Conservation (phyloP, 2,888 invertebrate genomes). For the Plusia festucae region DNA sequence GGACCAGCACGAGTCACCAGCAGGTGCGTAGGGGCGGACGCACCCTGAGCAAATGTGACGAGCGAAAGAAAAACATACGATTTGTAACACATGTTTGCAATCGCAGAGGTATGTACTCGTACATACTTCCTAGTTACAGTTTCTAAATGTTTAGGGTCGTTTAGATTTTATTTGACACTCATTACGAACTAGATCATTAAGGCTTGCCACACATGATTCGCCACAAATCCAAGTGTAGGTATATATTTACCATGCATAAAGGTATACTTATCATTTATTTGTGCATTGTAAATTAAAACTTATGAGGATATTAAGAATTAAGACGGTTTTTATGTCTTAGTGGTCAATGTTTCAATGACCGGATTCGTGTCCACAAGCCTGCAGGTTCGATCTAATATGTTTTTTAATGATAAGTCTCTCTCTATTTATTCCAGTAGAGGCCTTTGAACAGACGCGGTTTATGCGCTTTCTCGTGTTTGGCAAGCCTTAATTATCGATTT, state of each 20-base stretch:
- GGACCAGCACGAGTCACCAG: conserved; percentile 68
- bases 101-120: background rate
- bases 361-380: too few species aligned
- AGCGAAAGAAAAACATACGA: conserved; percentile 13
- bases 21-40: conserved; percentile 66
- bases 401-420: too few species aligned
- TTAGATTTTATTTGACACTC: background rate
- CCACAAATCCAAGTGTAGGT: background rate
- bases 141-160: conserved; percentile 1
- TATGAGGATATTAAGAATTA: too few species aligned
- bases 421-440: too few species aligned
- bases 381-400: too few species aligned
- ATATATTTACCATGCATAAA: too few species aligned
- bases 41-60: conserved; percentile 9
- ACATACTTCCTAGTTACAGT: too few species aligned
- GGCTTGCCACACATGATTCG: background rate
- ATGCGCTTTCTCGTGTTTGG: background rate
- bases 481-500: background rate
- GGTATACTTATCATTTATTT: too few species aligned
- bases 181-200: background rate
- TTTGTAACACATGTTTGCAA: conserved; percentile 20
- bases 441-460: too few species aligned
- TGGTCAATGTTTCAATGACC: too few species aligned
- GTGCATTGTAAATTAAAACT: too few species aligned
- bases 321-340: too few species aligned